phyloP scores from a whole-genome alignment of 2,888 invertebrate genomes.

The Lamellibrachia satsuma region DNA sequence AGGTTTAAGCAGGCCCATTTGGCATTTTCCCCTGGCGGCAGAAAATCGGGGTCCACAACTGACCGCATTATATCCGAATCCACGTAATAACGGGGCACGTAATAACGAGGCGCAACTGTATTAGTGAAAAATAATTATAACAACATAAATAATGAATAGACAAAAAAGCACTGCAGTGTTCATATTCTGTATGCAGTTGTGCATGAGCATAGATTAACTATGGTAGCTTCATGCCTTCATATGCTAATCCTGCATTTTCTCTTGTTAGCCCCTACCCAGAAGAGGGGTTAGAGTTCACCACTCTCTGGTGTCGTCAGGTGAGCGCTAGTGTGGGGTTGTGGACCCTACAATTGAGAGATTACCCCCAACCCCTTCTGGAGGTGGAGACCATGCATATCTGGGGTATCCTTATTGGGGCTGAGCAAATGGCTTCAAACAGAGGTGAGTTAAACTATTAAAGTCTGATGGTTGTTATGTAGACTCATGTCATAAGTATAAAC shows the following conservation, averaged over 20 bases:
- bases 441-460: conserved; percentile 25
- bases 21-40: too few species aligned
- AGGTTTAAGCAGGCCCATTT: too few species aligned
- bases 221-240: not conserved
- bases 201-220: not conserved
- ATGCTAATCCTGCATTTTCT: conserved; percentile 24
- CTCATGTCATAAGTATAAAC: not conserved
- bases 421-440: conserved; percentile 69
- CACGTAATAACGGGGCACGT: too few species aligned
- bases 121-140: too few species aligned
- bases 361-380: conserved; percentile 90
- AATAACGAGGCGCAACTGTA: too few species aligned
- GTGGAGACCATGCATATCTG: conserved; percentile 85
- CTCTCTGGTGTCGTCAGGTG: conserved; percentile 91
- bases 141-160: not conserved
- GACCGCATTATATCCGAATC: too few species aligned
- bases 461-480: not conserved
- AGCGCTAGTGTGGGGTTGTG: conserved; percentile 84
- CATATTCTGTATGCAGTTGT: not conserved
- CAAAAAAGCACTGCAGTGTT: not conserved
- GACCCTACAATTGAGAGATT: conserved; percentile 90
- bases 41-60: too few species aligned
- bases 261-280: conserved; percentile 84
- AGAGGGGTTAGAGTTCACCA: conserved; percentile 86
- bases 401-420: conserved; percentile 90